A percentile compares a stretch with the other conserved stretches of the same genome.
Conservation (phyloP, 2,888 invertebrate species). For the Cylloceria caligata region DNA sequence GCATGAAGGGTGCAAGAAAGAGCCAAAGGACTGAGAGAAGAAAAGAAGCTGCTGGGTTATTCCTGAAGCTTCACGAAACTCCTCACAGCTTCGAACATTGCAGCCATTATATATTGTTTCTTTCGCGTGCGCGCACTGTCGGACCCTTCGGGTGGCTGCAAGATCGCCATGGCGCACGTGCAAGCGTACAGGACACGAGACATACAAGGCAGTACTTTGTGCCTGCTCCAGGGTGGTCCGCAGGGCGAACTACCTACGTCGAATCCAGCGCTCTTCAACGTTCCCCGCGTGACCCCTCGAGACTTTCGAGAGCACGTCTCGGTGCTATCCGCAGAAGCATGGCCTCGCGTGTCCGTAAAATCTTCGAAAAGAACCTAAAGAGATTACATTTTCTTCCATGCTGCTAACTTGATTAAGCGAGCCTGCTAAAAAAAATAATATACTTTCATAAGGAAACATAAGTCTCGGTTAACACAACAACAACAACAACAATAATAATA, state of each 20-base stretch:
- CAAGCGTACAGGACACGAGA: constrained; percentile 35
- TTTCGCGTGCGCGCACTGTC: not conserved
- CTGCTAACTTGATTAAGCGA: not conserved
- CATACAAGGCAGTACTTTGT: constrained; percentile 33
- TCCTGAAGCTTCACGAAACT: constrained; percentile 69
- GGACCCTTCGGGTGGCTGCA: constrained; percentile 24
- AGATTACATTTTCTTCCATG: constrained; percentile 14
- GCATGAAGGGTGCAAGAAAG: constrained; percentile 46
- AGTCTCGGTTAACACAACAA: not conserved
- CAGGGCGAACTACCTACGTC: constrained; percentile 33
- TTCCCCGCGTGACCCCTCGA: constrained; percentile 12
- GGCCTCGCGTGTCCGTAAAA: constrained; percentile 35
- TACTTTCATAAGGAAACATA: not conserved
- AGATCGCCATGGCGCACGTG: constrained; percentile 21
- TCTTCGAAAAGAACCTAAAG: constrained; percentile 15
- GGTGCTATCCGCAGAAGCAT: constrained; percentile 17
- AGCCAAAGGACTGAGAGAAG: constrained; percentile 28
- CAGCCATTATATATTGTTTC: constrained; percentile 73
- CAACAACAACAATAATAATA: no score
- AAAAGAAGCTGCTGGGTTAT: constrained; percentile 43
- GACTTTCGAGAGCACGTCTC: constrained; percentile 27
- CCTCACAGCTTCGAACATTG: constrained; percentile 75
- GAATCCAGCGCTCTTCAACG: constrained; percentile 29
- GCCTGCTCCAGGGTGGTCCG: constrained; percentile 40
- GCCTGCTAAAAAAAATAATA: not conserved